These are phyloP conservation scores for Xenopus petersii DNA, from an alignment of 2,797 vertebrate genomes.

Conservation along the genomic window DNA sequence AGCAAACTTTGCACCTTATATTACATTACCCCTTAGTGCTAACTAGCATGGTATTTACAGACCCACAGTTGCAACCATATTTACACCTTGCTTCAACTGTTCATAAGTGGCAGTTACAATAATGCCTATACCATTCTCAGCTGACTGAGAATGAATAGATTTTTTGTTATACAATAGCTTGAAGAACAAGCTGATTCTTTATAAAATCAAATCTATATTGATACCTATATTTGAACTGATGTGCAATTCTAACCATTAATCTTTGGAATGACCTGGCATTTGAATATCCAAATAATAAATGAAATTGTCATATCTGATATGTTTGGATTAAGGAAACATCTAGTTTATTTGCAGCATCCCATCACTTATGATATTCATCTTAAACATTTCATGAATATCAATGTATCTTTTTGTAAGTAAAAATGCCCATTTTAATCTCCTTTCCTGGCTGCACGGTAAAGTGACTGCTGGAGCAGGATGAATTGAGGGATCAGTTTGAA, in stretches of 20 bases:
- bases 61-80: too few relatives aligned
- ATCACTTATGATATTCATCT: slow-evolving; percentile 25
- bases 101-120: too few relatives aligned
- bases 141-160: too few relatives aligned
- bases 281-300: slow-evolving; percentile 68
- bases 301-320: slow-evolving; percentile 64
- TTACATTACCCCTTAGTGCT: too few relatives aligned
- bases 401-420: not conserved
- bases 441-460: slow-evolving; percentile 16
- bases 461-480: slow-evolving; percentile 29
- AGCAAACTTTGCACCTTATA: too few relatives aligned
- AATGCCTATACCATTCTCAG: too few relatives aligned
- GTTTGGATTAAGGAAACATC: slow-evolving; percentile 57
- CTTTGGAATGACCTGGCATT: slow-evolving; percentile 62
- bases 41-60: too few relatives aligned
- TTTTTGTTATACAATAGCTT: too few relatives aligned
- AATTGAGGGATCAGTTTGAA: slow-evolving; percentile 30
- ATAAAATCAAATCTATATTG: too few relatives aligned
- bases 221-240: not conserved
- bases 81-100: too few relatives aligned
- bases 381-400: slow-evolving; percentile 25
- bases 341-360: slow-evolving; percentile 8
- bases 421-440: slow-evolving; percentile 8
- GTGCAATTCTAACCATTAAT: slow-evolving; percentile 7
- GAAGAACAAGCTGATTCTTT: too few relatives aligned